Evolutionary conservation across 2,888 invertebrate species (phyloP).

Genomic region (Acleris emargana): DNA sequence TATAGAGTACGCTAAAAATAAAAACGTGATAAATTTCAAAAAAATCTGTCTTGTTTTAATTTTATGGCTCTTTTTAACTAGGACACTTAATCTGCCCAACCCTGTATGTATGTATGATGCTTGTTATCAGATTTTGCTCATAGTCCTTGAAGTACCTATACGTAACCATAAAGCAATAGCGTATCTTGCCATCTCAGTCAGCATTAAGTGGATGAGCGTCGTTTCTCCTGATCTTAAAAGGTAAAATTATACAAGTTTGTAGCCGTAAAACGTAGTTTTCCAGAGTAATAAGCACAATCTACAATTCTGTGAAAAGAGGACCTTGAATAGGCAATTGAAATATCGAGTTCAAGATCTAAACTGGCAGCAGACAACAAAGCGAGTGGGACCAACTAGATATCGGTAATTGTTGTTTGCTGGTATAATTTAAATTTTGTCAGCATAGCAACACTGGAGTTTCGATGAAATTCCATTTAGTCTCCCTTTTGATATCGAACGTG

Average conservation of each 20-base stretch:
- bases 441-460: constrained; percentile 16
- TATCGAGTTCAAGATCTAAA: too few species aligned
- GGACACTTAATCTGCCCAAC: too few species aligned
- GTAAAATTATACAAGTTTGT: not conserved
- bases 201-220: too few species aligned
- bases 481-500: constrained; percentile 29
- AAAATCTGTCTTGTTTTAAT: too few species aligned
- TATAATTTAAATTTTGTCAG: constrained; percentile 23
- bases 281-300: not conserved
- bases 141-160: too few species aligned
- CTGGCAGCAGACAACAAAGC: not conserved
- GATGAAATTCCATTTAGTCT: constrained; percentile 28
- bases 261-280: not conserved
- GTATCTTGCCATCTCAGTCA: too few species aligned
- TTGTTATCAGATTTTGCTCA: too few species aligned
- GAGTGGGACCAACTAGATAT: not conserved
- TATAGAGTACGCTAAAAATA: too few species aligned
- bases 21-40: too few species aligned
- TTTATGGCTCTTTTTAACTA: too few species aligned
- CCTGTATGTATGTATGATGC: too few species aligned
- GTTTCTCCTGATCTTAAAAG: not conserved
- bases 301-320: not conserved
- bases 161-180: too few species aligned
- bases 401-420: constrained; percentile 1
- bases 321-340: not conserved